A percentile compares a stretch with the other conserved stretches of the same genome.
Evolutionary conservation across 1,140 invertebrate species (phyloP).

Genomic region (Laodelphax striatellus): DNA sequence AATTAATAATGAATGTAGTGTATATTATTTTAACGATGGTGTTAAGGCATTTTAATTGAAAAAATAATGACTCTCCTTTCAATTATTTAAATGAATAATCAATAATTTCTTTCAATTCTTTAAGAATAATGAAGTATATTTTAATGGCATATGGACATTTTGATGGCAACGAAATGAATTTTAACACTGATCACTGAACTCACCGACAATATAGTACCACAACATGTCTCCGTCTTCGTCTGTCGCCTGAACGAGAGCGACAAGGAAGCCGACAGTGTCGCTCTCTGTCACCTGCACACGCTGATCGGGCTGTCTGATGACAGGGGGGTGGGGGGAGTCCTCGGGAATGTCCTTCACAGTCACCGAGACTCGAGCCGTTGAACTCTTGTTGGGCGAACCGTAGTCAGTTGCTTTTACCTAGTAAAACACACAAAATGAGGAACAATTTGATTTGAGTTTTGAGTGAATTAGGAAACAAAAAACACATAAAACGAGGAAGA

Average conservation of each 20-base stretch:
- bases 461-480: too few species aligned
- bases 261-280: slow-evolving; percentile 70
- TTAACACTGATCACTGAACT: slow-evolving; percentile 29
- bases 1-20: too few species aligned
- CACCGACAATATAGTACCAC: slow-evolving; percentile 84
- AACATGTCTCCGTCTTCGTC: slow-evolving; percentile 74
- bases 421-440: slow-evolving; percentile 21
- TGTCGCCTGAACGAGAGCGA: slow-evolving; percentile 64
- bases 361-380: slow-evolving; percentile 56
- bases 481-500: too few species aligned
- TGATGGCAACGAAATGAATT: too few species aligned
- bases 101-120: too few species aligned
- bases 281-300: slow-evolving; percentile 68
- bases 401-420: slow-evolving; percentile 72
- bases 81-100: too few species aligned
- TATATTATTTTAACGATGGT: too few species aligned
- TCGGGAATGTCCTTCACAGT: slow-evolving; percentile 45
- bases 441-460: too few species aligned
- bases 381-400: slow-evolving; percentile 53
- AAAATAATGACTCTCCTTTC: too few species aligned
- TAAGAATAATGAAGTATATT: too few species aligned
- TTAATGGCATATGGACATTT: too few species aligned
- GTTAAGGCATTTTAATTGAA: too few species aligned
- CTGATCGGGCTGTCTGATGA: slow-evolving; percentile 47
- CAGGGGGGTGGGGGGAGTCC: slow-evolving; percentile 48